These are phyloP conservation scores for Rhynchopsitta pachyrhyncha DNA, from an alignment of 2,113 vertebrate genomes.

Conservation along the genomic window DNA sequence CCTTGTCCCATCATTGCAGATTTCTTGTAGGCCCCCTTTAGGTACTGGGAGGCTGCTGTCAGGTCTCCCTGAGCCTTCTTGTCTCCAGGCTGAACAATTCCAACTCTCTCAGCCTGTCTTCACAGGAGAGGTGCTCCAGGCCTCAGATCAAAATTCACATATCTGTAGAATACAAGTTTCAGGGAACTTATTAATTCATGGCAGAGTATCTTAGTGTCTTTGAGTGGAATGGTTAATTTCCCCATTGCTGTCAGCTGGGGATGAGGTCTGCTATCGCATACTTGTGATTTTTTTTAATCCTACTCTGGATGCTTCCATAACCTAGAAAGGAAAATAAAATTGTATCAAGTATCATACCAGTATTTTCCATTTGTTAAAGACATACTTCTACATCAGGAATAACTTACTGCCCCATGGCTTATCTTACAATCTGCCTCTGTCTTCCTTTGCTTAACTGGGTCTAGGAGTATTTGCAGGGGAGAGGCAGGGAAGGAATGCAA, in stretches of 20 bases:
- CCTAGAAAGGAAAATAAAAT: neutral
- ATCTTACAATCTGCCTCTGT: conserved; percentile 10
- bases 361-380: conserved; percentile 37
- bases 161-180: neutral
- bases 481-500: conserved; percentile 34
- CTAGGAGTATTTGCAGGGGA: conserved; percentile 26
- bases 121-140: neutral
- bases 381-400: conserved; percentile 14
- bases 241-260: neutral
- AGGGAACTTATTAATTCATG: neutral
- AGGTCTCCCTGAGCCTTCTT: neutral
- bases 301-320: neutral
- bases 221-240: neutral
- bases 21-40: neutral
- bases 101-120: neutral
- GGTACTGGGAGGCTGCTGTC: neutral
- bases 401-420: conserved; percentile 22
- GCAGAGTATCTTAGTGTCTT: neutral
- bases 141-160: neutral
- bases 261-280: neutral
- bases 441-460: neutral
- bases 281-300: neutral
- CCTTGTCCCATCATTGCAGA: neutral
- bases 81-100: neutral
- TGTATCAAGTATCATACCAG: neutral